Evolutionary conservation across 53 echinoderm and acorn worm species (phyloP), one percentile per base, ranked within the genome.

Genomic region (Echinometra lucunter): DNA sequence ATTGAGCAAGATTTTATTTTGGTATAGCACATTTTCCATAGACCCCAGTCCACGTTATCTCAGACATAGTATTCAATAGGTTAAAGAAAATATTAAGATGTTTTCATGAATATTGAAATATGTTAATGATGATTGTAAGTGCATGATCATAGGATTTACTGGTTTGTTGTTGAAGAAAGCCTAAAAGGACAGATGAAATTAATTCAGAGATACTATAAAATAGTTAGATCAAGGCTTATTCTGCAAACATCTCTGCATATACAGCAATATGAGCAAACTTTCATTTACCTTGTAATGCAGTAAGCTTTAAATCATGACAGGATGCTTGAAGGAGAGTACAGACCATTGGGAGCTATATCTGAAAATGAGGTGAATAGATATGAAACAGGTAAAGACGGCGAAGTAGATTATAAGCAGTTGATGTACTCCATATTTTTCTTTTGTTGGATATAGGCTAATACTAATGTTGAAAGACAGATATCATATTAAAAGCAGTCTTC

Each of bases 281-380:
- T 53, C 78, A 78, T 18, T 17, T 17, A 42, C 38, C 16, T 78
- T 21, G 42, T 3, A 63, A 63, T 63, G 4, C 63, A 63, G 63
- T 63, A 78, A 78, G 78, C 38, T 78, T 75, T 78, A 40, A 78
- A 78, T 78, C 78, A 40, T 40, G 78, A 40, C 38, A 78, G 42
- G 38, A 72, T 30, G 35, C 1, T 53, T 53, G 72, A 72, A 72
- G 27, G 25, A 63, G 25, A 63, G 27, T 16, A 35, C 35, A 35
- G 13, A 72, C n/a, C n/a, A n/a, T n/a, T n/a, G n/a, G n/a, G n/a
- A n/a, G n/a, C n/a, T n/a, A n/a, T n/a, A 72, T 72, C 32, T 34
- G 16, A 2, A 72, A 35, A 30, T 34, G 11, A 35, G 35, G 12
- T 4, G 25, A 63, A 25, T 32, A 16, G 32, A 35, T 28, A 32